These are phyloP conservation scores for Drosophila antonietae DNA, from an alignment of 2,888 invertebrate species.

Conservation along the genomic window DNA sequence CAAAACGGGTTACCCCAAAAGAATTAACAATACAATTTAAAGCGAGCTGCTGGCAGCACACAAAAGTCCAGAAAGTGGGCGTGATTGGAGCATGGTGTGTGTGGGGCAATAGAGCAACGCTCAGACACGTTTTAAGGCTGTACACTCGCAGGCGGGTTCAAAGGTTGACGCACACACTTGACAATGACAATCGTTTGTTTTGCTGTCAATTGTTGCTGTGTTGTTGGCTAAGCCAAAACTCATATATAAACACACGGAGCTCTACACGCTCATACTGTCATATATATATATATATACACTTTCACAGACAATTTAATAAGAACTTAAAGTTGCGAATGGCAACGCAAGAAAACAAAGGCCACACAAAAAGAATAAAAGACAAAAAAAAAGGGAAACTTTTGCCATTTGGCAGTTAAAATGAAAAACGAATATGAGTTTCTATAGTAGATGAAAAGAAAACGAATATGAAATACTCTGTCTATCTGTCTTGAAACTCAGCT, in stretches of 20 bases:
- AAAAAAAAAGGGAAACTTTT: conserved; percentile 54
- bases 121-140: conserved; percentile 41
- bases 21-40: conserved; percentile 80
- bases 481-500: neutral
- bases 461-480: neutral
- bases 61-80: conserved; percentile 28
- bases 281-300: too few relatives aligned
- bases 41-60: conserved; percentile 49
- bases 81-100: neutral
- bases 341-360: conserved; percentile 34
- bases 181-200: conserved; percentile 79
- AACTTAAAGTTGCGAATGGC: conserved; percentile 68
- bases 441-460: neutral
- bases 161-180: conserved; percentile 80
- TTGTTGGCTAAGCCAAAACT: conserved; percentile 31
- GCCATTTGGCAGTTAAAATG: conserved; percentile 69
- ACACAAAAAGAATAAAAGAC: neutral
- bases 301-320: conserved; percentile 68
- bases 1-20: conserved; percentile 56
- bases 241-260: conserved; percentile 8
- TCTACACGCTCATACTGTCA: conserved; percentile 3
- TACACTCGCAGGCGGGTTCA: conserved; percentile 59
- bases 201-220: conserved; percentile 75
- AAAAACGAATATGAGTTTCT: conserved; percentile 3
- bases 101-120: conserved; percentile 5